phyloP scores from a whole-genome alignment of 1,140 invertebrate genomes.

The Atopsyche davidsoni region DNA sequence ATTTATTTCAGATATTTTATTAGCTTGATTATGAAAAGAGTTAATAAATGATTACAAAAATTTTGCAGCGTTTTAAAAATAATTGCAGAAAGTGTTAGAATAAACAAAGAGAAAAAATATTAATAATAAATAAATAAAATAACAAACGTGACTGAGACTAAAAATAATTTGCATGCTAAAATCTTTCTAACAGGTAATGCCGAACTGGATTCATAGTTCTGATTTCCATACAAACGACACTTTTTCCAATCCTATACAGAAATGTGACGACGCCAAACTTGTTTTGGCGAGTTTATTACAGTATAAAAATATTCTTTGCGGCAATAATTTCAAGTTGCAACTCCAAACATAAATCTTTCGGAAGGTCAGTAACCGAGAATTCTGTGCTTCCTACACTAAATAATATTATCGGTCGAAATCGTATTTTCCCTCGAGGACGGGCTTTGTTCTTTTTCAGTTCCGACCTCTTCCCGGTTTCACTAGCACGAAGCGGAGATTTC shows the following conservation, averaged over 20 bases:
- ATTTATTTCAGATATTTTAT: too few species aligned
- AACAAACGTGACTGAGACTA: constrained; percentile 3
- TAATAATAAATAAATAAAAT: background rate
- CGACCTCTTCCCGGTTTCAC: too few species aligned
- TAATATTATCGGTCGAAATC: too few species aligned
- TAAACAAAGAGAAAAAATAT: background rate
- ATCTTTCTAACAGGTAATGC: background rate
- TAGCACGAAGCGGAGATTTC: too few species aligned
- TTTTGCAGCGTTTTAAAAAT: too few species aligned
- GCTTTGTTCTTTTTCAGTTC: too few species aligned
- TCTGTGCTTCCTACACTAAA: too few species aligned
- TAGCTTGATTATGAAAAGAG: too few species aligned
- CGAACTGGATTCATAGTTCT: constrained; percentile 3
- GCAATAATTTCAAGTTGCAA: background rate
- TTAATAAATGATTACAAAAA: too few species aligned
- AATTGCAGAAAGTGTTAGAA: too few species aligned
- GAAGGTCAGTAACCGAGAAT: constrained; percentile 8
- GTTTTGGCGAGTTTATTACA: constrained; percentile 13
- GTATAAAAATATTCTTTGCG: constrained; percentile 5
- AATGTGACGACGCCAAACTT: constrained; percentile 9
- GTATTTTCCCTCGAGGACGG: too few species aligned
- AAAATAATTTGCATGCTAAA: background rate
- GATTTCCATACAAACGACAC: constrained; percentile 12
- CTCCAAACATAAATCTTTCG: constrained; percentile 3
- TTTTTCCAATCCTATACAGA: constrained; percentile 8